These are phyloP conservation scores for Perognathus longimembris DNA, from an alignment of 2,113 vertebrate species.

Conservation along the genomic window DNA sequence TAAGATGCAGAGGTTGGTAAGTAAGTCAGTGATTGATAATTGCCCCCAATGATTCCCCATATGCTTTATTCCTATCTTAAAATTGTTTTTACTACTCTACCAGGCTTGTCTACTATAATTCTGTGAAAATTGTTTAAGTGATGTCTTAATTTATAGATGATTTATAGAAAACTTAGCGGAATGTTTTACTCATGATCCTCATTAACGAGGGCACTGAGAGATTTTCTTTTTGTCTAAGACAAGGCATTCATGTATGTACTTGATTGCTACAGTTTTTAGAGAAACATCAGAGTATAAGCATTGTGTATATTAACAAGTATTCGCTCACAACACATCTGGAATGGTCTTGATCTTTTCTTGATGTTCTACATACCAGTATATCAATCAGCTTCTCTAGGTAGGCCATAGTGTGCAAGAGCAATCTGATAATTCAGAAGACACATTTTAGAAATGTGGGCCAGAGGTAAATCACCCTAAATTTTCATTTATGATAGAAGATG, in stretches of 20 bases:
- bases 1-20: too few species aligned
- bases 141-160: neutral
- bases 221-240: neutral
- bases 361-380: neutral
- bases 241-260: neutral
- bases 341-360: neutral
- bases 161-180: neutral
- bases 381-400: neutral
- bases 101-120: too few species aligned
- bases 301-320: too few species aligned
- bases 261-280: neutral
- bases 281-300: neutral
- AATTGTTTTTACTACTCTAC: too few species aligned
- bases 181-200: neutral
- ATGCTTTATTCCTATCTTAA: too few species aligned
- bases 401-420: neutral
- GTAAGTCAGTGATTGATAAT: too few species aligned
- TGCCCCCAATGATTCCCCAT: too few species aligned
- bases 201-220: neutral
- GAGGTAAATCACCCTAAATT: neutral
- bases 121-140: neutral
- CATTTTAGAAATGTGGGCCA: neutral
- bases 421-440: neutral
- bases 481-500: neutral
- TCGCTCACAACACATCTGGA: neutral